A percentile compares a stretch with the other conserved stretches of the same genome.
These are phyloP conservation scores for Otolemur garnettii DNA, from an alignment of 2,113 vertebrate genomes.

Conservation along the genomic window DNA sequence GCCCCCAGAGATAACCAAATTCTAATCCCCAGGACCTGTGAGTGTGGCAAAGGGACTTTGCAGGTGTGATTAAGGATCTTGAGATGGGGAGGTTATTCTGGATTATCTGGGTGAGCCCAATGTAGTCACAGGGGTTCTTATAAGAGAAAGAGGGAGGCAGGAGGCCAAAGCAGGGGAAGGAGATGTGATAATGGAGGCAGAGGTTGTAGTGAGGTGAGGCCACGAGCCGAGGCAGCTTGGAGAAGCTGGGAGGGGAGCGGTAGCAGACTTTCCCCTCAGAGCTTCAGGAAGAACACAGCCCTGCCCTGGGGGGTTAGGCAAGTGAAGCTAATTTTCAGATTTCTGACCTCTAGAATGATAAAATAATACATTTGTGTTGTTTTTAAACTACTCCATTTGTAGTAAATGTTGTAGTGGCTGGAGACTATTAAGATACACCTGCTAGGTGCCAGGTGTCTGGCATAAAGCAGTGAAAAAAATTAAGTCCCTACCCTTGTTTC, in stretches of 20 bases:
- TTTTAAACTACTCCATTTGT: not conserved
- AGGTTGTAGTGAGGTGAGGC: not conserved
- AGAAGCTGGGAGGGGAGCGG: not conserved
- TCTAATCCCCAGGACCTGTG: not conserved
- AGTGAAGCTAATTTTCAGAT: not conserved
- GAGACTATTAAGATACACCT: not conserved
- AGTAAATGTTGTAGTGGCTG: not conserved
- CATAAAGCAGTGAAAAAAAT: not conserved
- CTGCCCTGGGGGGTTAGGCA: not conserved
- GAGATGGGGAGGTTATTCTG: not conserved
- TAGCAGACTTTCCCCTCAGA: not conserved
- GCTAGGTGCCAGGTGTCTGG: not conserved
- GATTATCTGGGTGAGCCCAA: not conserved
- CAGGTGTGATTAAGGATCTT: not conserved
- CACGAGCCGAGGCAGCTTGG: not conserved
- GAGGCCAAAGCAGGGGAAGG: not conserved
- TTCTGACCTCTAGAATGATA: not conserved
- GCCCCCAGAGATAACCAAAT: not conserved
- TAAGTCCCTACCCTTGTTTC: not conserved
- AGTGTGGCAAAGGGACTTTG: not conserved
- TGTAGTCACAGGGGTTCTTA: not conserved
- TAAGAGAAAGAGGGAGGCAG: not conserved
- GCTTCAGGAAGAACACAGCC: not conserved
- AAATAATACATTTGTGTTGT: not conserved
- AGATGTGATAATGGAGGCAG: not conserved